Percentiles rank a stretch among this genome's conserved stretches.
Evolutionary conservation across 2,888 invertebrate species (phyloP).

Genomic region (Drosophila tripunctata): DNA sequence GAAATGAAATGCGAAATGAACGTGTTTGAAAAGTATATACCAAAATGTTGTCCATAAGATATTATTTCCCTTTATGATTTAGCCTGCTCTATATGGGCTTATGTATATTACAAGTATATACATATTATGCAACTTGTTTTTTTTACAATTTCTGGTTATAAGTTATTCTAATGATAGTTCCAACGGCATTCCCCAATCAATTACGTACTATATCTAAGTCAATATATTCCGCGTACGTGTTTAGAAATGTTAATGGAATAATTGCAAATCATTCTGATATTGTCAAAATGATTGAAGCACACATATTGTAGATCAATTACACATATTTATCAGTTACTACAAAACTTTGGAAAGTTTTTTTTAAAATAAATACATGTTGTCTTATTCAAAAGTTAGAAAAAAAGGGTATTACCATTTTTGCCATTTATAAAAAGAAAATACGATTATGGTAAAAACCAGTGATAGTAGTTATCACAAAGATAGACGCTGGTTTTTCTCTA

Average conservation of each 20-base stretch:
- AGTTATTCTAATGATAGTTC: slow-evolving; percentile 30
- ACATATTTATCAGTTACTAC: background rate
- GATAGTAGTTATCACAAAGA: slow-evolving; percentile 52
- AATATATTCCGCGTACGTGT: slow-evolving; percentile 7
- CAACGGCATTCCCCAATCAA: slow-evolving; percentile 53
- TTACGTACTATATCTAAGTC: slow-evolving; percentile 47
- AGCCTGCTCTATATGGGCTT: too few relatives aligned
- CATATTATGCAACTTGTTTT: slow-evolving; percentile 18
- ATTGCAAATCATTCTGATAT: slow-evolving; percentile 39
- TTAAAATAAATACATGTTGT: too few relatives aligned
- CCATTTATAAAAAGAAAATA: background rate
- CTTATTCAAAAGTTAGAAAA: too few relatives aligned
- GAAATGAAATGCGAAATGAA: slow-evolving; percentile 25
- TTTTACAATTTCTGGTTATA: slow-evolving; percentile 19
- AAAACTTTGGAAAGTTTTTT: background rate
- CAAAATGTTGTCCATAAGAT: background rate
- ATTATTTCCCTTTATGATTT: background rate
- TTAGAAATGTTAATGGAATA: slow-evolving; percentile 5
- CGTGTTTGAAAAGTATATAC: background rate
- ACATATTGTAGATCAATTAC: slow-evolving; percentile 16
- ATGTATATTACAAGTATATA: too few relatives aligned
- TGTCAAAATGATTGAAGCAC: slow-evolving; percentile 9
- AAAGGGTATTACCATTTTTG: background rate
- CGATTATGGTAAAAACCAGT: slow-evolving; percentile 49
- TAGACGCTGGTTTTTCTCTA: slow-evolving; percentile 65